A percentile compares a stretch with the other conserved stretches of the same genome.
phyloP scores from a whole-genome alignment of 2,888 invertebrate genomes.

The Zygaena filipendulae region DNA sequence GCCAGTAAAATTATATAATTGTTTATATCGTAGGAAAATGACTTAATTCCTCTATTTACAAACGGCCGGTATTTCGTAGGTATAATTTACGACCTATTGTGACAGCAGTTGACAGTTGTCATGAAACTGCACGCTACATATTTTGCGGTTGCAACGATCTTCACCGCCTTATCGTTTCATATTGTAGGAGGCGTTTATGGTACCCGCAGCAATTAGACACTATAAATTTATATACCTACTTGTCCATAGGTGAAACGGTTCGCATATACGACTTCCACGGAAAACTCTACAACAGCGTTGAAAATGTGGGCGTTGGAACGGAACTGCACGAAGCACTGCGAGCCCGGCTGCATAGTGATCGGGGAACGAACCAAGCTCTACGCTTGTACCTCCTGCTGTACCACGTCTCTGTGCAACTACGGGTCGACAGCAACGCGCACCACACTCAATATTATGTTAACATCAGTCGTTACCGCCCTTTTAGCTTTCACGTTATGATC shows the following conservation, averaged over 20 bases:
- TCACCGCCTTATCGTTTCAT: too few relatives aligned
- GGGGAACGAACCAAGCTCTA: constrained; percentile 90
- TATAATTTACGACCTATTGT: too few relatives aligned
- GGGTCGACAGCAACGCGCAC: constrained; percentile 63
- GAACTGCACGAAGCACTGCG: constrained; percentile 85
- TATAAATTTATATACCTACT: too few relatives aligned
- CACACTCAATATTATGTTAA: constrained; percentile 8
- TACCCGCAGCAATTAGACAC: too few relatives aligned
- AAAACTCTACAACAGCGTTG: constrained; percentile 76
- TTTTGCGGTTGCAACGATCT: too few relatives aligned
- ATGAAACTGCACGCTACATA: too few relatives aligned
- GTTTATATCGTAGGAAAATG: too few relatives aligned
- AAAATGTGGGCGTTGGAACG: constrained; percentile 87
- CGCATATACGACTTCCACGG: constrained; percentile 85
- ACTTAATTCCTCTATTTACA: too few relatives aligned
- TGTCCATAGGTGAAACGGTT: constrained; percentile 77
- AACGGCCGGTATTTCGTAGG: too few relatives aligned
- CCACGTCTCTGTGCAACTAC: constrained; percentile 80
- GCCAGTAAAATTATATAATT: too few relatives aligned
- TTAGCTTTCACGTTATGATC: constrained; percentile 19
- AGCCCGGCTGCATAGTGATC: constrained; percentile 89
- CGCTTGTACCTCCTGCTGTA: constrained; percentile 89
- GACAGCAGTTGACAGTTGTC: too few relatives aligned
- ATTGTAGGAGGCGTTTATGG: too few relatives aligned
- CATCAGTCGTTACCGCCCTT: constrained; percentile 4